Percentiles rank a stretch among this genome's conserved stretches.
phyloP scores from a whole-genome alignment of 2,888 invertebrate genomes.

The Hirtodrosophila confusa region DNA sequence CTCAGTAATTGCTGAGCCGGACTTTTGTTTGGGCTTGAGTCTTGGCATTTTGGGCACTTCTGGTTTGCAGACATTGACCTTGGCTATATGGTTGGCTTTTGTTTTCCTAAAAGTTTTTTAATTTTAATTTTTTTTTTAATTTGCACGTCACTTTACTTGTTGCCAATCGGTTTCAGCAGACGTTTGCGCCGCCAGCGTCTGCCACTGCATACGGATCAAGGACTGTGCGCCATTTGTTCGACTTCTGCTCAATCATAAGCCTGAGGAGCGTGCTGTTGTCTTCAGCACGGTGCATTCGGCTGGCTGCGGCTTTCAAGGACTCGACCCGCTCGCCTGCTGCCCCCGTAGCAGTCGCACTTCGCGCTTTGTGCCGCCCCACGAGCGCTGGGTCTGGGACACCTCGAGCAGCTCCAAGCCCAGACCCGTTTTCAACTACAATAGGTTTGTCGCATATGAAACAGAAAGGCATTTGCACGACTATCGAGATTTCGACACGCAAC shows the following conservation, averaged over 20 bases:
- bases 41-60: constrained; percentile 44
- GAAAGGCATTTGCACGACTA: constrained; percentile 76
- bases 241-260: constrained; percentile 59
- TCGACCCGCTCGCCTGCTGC: constrained; percentile 79
- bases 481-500: constrained; percentile 76
- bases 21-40: constrained; percentile 32
- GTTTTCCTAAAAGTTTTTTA: neutral
- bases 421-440: constrained; percentile 12
- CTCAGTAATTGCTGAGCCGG: constrained; percentile 68
- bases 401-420: constrained; percentile 1
- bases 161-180: constrained; percentile 35
- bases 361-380: constrained; percentile 42
- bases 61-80: constrained; percentile 68
- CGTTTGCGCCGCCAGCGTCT: constrained; percentile 38
- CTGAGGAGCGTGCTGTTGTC: constrained; percentile 59
- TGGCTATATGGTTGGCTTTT: constrained; percentile 22
- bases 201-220: constrained; percentile 79
- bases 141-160: constrained; percentile 24
- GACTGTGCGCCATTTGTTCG: constrained; percentile 72
- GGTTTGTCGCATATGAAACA: constrained; percentile 28
- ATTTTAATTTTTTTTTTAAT: constrained; percentile 3
- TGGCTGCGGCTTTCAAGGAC: constrained; percentile 75
- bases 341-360: constrained; percentile 44
- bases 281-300: constrained; percentile 67
- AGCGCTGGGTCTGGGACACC: constrained; percentile 81